Percentiles rank a stretch among this genome's conserved stretches.
Evolutionary conservation across 1,140 invertebrate genomes (phyloP).

Genomic region (Hetaerina americana): DNA sequence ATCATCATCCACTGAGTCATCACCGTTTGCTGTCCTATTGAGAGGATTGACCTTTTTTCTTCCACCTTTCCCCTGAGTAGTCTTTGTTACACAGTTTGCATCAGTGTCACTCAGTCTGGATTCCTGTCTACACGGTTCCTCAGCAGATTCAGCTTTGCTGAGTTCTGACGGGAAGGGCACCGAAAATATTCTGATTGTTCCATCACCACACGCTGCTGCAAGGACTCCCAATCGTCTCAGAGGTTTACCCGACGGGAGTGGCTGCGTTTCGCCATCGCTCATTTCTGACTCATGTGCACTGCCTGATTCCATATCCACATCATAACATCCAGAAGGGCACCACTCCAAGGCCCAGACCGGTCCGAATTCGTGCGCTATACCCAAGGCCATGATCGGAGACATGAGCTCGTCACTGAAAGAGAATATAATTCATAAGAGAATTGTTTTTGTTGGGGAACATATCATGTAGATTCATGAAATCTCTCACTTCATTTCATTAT

Average conservation of each 20-base stretch:
- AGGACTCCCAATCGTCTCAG: constrained; percentile 46
- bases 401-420: constrained; percentile 11
- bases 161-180: constrained; percentile 38
- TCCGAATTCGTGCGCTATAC: constrained; percentile 48
- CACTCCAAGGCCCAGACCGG: constrained; percentile 54
- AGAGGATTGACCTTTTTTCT: too few relatives aligned
- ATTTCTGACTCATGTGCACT: not conserved
- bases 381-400: constrained; percentile 32
- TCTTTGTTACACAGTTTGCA: not conserved
- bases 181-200: constrained; percentile 43
- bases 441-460: too few relatives aligned
- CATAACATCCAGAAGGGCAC: constrained; percentile 58
- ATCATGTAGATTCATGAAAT: too few relatives aligned
- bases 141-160: too few relatives aligned
- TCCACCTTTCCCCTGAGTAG: not conserved
- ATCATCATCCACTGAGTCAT: not conserved
- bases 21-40: not conserved
- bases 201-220: constrained; percentile 51
- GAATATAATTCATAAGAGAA: too few relatives aligned
- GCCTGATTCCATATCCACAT: constrained; percentile 18
- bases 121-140: constrained; percentile 10
- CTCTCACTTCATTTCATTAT: too few relatives aligned
- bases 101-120: not conserved
- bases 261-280: not conserved
- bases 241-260: constrained; percentile 13